Evolutionary conservation across 2,888 invertebrate genomes (phyloP), one percentile per base, ranked within the genome.

Genomic region (Neocrepidodera transversa): DNA sequence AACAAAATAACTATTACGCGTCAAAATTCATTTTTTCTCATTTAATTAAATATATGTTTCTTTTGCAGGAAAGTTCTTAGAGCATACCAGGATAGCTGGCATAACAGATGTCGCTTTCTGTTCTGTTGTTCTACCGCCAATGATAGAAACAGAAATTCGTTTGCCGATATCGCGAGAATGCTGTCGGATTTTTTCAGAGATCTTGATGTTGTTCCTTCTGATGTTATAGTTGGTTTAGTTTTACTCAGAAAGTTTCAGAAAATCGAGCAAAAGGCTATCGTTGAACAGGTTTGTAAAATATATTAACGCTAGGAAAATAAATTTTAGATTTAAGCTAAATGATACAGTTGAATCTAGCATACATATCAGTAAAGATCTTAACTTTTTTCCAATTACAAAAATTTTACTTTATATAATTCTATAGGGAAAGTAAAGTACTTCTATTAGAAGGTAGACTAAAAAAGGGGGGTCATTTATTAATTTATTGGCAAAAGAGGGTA

Each of bases 51-150:
- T 32, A 23, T 40, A 43, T 14, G 36, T 53, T 16, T 3, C 1
- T n/a, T 11, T 82, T 82, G 11, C 79, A 93, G 93, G 76, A 93
- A 93, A 83, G 92, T 93, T 6, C 85, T 92, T 72, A 83, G 92
- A 65, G 91, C 92, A 35, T 93, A 93, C 78, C 91, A 93, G 78
- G 90, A 92, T 76, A 92, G 91, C 73, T 93, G 93, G 93, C 90
- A 93, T 77, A 87, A 90, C 75, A 83, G 93, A 65, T 92, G 92
- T 77, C 84, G 90, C 30, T 80, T 92, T 63, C 79, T 93, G 7
- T 93, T 93, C 75, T 93, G 93, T 76, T 93, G 93, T 77, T 89
- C 92, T 80, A 84, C 89, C 53, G 85, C 88, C 58, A 88, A 89
- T 23, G 92, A 92, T 72, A 84, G 89, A 60, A 90, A 87, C 74